Percentiles rank a stretch among this genome's conserved stretches.
These are phyloP conservation scores for Sinocyclocheilus anshuiensis DNA, from an alignment of 2,113 vertebrate species.

Conservation along the genomic window DNA sequence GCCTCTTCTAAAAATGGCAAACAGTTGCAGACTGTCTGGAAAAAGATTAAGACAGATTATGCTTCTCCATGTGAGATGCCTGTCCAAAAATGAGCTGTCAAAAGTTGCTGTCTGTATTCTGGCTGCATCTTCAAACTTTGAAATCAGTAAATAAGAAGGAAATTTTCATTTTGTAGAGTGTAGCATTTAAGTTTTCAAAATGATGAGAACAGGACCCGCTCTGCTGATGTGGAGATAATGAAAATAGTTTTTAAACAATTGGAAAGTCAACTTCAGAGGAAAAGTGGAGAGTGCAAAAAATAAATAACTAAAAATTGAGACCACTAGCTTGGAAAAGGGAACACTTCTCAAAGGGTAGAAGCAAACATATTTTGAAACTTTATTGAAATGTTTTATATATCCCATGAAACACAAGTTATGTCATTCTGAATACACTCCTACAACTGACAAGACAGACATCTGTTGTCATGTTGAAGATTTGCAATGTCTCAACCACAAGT, in stretches of 20 bases:
- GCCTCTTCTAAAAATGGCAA: conserved; percentile 49
- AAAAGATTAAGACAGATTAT: neutral
- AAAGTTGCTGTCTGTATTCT: neutral
- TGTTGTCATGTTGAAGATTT: conserved; percentile 13
- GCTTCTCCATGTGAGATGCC: neutral
- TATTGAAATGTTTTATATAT: neutral
- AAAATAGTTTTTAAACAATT: neutral
- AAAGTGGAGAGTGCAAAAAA: neutral
- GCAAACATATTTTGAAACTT: neutral
- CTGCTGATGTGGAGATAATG: neutral
- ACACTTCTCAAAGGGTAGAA: conserved; percentile 7
- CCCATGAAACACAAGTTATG: conserved; percentile 1
- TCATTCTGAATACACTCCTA: neutral
- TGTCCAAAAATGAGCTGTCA: neutral
- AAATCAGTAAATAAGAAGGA: neutral
- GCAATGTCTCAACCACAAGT: neutral
- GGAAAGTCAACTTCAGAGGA: conserved; percentile 1
- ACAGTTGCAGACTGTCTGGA: conserved; percentile 31
- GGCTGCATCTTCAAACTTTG: neutral
- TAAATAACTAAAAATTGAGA: neutral
- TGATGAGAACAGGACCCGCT: neutral
- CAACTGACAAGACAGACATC: conserved; percentile 27
- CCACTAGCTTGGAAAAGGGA: conserved; percentile 15
- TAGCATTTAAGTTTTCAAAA: neutral
- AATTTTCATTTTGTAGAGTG: neutral